These are phyloP conservation scores for Narcine bancroftii DNA, from an alignment of 2,113 vertebrate genomes.

Conservation along the genomic window DNA sequence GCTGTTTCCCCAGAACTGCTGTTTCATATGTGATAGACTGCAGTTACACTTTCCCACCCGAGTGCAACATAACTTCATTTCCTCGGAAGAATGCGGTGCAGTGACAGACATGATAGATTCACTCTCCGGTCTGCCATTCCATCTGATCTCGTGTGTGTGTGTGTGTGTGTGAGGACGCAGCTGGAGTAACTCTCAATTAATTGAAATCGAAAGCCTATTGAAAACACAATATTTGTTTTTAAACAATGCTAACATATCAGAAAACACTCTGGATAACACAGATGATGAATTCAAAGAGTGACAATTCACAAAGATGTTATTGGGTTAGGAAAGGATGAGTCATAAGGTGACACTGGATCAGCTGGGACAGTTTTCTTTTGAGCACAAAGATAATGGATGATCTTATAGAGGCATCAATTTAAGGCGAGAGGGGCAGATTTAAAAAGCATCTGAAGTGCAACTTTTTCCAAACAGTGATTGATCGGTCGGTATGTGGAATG, in stretches of 20 bases:
- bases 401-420: no score
- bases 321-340: no score
- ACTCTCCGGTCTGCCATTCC: neutral
- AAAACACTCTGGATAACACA: neutral
- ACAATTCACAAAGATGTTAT: no score
- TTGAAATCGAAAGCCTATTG: neutral
- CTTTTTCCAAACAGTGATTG: no score
- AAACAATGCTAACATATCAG: neutral
- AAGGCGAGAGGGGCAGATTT: no score
- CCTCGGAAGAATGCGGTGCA: neutral
- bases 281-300: no score
- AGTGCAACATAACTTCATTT: constrained; percentile 23
- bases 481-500: no score
- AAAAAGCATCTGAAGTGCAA: no score
- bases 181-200: constrained; percentile 10
- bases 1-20: constrained; percentile 21
- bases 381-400: no score
- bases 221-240: neutral
- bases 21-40: neutral
- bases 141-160: constrained; percentile 1
- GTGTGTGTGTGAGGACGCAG: neutral
- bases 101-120: constrained; percentile 30
- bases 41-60: constrained; percentile 12
- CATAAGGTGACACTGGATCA: no score
- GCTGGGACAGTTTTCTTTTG: no score